Base-by-base conservation (phyloP, 2,888 invertebrate genomes). In the Argynnis bischoffii region DNA sequence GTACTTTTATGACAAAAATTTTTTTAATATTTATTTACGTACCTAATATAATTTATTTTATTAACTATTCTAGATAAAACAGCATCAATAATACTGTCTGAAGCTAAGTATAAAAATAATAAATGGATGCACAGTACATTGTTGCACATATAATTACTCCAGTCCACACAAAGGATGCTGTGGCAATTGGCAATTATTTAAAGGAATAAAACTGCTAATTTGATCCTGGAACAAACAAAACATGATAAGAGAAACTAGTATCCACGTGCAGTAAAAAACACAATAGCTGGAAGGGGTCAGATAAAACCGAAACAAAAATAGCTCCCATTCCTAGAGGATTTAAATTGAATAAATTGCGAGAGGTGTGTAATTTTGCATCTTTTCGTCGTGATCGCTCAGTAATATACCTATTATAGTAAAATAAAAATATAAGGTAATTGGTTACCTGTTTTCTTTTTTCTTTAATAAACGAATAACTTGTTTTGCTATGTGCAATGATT, bases 291-390 rank as follows among this genome's bases (percentile, higher is more conserved):
- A 61, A 41, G 5, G 21, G 51, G 35, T 53, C 53, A 51, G 61
- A 61, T 51, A 31, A 57, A 59, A n/a, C 59, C 48, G 26, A 16
- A 26, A 48, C 46, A 47, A 54, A 66, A 55, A 66, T 48, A 48
- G 26, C 18, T 8, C 47, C n/a, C 66, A 54, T 60, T 47, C 47
- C 41, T 54, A 51, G 67, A 57, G 54, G 41, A 63, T 67, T 55
- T 65, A 67, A 70, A 70, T 84, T 84, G 87, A 84, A 85, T 84
- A 84, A 85, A 87, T 87, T 77, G 77, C 79, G 74, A 73, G 73
- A 74, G 75, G 80, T 77, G 77, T 82, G 83, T 84, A 86, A 89
- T 90, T 87, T 88, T 83, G 81, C 77, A 81, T 79, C 84, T 85
- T 83, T 86, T 85, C 79, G 82, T 79, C 83, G 82, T 81, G 76